phyloP scores from a whole-genome alignment of 2,888 invertebrate species.

The Pseudoips prasinana region DNA sequence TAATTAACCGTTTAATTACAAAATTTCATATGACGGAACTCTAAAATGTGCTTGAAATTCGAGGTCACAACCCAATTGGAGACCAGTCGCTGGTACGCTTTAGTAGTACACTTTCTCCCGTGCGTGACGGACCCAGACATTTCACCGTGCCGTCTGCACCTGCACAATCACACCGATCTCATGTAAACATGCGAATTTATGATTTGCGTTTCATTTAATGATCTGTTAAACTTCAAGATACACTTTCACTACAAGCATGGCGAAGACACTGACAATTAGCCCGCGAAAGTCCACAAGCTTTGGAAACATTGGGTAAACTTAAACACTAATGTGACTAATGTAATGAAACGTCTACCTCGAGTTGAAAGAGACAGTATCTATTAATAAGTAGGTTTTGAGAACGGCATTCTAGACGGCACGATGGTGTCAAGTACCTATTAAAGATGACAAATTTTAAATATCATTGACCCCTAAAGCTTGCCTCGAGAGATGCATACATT shows the following conservation, averaged over 20 bases:
- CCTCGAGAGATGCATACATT: constrained; percentile 12
- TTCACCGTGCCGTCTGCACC: constrained; percentile 57
- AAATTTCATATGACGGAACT: constrained; percentile 36
- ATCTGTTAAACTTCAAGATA: constrained; percentile 42
- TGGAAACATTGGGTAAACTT: not conserved
- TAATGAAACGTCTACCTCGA: constrained; percentile 9
- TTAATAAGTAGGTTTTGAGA: constrained; percentile 53
- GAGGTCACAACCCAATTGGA: constrained; percentile 77
- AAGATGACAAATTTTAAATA: constrained; percentile 49
- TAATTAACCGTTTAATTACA: not conserved
- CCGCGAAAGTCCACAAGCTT: not conserved
- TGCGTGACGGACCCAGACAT: constrained; percentile 70
- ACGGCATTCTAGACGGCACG: constrained; percentile 50
- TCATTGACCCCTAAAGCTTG: constrained; percentile 55
- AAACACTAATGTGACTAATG: constrained; percentile 14
- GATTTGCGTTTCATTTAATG: constrained; percentile 44
- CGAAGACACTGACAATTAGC: constrained; percentile 18
- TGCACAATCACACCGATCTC: constrained; percentile 36
- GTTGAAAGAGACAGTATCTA: constrained; percentile 32
- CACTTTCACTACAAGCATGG: constrained; percentile 49
- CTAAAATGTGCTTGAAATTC: constrained; percentile 58
- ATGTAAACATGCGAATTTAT: constrained; percentile 43
- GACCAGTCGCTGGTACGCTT: constrained; percentile 70
- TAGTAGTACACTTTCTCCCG: constrained; percentile 78
- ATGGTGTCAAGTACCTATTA: constrained; percentile 40